Percentiles rank a stretch among this genome's conserved stretches.
These are phyloP conservation scores for Lagria hirta DNA, from an alignment of 2,888 invertebrate genomes.

Conservation along the genomic window DNA sequence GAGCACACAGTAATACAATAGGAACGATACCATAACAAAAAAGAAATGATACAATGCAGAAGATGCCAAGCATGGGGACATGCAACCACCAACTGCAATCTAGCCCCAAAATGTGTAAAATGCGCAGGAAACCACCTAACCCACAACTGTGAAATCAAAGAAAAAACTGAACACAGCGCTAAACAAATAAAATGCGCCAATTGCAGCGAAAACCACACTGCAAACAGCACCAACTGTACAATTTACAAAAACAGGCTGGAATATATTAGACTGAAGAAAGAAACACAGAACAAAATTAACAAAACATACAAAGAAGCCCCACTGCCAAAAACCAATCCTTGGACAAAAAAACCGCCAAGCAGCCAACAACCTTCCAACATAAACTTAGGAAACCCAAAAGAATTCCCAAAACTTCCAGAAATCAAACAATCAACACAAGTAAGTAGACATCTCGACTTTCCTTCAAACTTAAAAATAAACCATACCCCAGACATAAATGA, in stretches of 20 bases:
- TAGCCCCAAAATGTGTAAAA: not conserved
- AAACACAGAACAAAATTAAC: not conserved
- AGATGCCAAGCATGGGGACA: constrained; percentile 5
- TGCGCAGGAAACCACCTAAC: constrained; percentile 1
- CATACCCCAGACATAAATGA: not conserved
- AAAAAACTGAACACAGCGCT: not conserved
- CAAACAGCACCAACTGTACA: not conserved
- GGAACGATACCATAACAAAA: not conserved
- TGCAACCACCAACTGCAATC: constrained; percentile 3
- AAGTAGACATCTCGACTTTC: not conserved
- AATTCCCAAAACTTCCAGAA: not conserved
- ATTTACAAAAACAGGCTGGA: not conserved
- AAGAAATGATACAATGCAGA: not conserved
- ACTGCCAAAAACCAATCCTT: not conserved
- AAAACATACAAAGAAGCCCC: not conserved
- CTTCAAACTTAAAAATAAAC: too few relatives aligned
- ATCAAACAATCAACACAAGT: not conserved
- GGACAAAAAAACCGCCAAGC: not conserved
- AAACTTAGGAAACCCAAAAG: not conserved
- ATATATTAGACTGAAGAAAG: not conserved
- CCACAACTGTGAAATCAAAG: not conserved
- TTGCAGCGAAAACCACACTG: not conserved
- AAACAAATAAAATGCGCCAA: too few relatives aligned
- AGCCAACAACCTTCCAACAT: not conserved
- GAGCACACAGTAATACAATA: not conserved